These are phyloP conservation scores for Diploscapter pachys DNA, from an alignment of 1,140 invertebrate species.

Conservation along the genomic window DNA sequence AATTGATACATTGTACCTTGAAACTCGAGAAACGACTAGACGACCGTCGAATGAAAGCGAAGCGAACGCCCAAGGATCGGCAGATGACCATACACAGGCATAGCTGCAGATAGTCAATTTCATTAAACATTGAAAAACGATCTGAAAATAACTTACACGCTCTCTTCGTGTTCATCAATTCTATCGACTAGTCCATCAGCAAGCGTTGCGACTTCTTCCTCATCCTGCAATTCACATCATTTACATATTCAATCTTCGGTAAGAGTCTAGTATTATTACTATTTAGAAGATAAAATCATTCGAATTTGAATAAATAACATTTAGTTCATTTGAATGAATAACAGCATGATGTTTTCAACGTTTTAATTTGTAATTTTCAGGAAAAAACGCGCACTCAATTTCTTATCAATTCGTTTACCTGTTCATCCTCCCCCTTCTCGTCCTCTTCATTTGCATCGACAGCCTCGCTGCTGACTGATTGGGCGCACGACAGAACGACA, in stretches of 20 bases:
- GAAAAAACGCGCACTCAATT: too few species aligned
- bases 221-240: slow-evolving; percentile 1
- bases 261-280: too few species aligned
- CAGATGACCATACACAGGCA: slow-evolving; percentile 89
- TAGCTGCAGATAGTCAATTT: slow-evolving; percentile 63
- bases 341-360: too few species aligned
- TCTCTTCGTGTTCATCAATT: slow-evolving; percentile 95
- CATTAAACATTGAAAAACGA: neutral
- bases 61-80: slow-evolving; percentile 96
- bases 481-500: slow-evolving; percentile 79
- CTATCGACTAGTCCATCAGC: slow-evolving; percentile 77
- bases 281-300: too few species aligned
- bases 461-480: slow-evolving; percentile 81
- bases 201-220: slow-evolving; percentile 56
- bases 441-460: slow-evolving; percentile 62
- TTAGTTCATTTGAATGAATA: too few species aligned
- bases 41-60: slow-evolving; percentile 92
- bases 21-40: slow-evolving; percentile 82
- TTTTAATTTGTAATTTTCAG: neutral
- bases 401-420: neutral
- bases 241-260: too few species aligned
- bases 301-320: too few species aligned
- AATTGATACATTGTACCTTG: neutral
- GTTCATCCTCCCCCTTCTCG: slow-evolving; percentile 46
- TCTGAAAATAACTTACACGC: slow-evolving; percentile 65